Base-by-base conservation (phyloP, 2,888 invertebrate species). In the Escarpia spicata region DNA sequence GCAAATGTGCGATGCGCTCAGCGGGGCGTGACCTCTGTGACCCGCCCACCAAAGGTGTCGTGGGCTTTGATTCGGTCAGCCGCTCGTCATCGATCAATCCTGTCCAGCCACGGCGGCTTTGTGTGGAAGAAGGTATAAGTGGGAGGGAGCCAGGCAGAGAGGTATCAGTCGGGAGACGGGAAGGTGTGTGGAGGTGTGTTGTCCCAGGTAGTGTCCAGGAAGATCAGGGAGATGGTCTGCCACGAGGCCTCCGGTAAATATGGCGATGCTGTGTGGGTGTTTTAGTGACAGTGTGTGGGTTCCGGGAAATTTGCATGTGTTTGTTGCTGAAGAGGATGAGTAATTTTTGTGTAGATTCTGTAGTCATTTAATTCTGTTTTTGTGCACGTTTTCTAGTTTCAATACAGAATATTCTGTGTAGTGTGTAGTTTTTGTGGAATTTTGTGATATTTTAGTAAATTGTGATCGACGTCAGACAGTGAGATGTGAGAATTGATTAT, bases 21-120 rank as follows among this genome's bases (percentile, higher is more conserved):
- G 75, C 75, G 26, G 75, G 75, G 75, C 75, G 75, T n/a, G 75
- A 75, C 75, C 75, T 26, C 75, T n/a, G n/a, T 6, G 75, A 75
- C 75, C 75, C 75, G 75, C 75, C 75, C 75, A 75, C 75, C 75
- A 75, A 75, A 75, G 75, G 75, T 75, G 75, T 75, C n/a, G 75
- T 75, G 4, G 3, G 75, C 75, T 75, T 75, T 75, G 75, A 75
- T 75, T 75, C n/a, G 75, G 75, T 75, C 75, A 75, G 75, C 75
- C 19, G 26, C 26, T n/a, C 75, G 6, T 26, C n/a, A n/a, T 19
- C 75, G 75, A 75, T 26, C 75, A 75, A 26, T 75, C 19, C n/a
- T 6, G 75, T 26, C n/a, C 6, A 6, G 15, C 75, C 26, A 75
- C n/a, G 26, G 26, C 6, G 75, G 75, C 75, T 75, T 75, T 75